phyloP scores from a whole-genome alignment of 2,888 invertebrate genomes.

The Drosophila histrio region DNA sequence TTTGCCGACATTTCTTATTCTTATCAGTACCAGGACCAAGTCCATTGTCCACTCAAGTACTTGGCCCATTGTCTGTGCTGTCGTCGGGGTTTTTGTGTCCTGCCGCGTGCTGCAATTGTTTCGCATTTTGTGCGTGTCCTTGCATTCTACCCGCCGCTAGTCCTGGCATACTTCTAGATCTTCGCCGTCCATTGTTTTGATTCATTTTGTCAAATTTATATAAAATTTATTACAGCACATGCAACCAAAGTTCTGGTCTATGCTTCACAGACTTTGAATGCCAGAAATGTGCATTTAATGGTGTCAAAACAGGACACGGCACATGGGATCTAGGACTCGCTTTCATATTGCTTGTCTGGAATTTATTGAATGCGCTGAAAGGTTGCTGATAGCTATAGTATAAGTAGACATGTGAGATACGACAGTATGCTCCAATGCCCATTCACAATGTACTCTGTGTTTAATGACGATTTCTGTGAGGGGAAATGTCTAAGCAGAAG shows the following conservation, averaged over 20 bases:
- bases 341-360: conserved; percentile 1
- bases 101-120: conserved; percentile 66
- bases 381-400: conserved; percentile 15
- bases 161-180: conserved; percentile 8
- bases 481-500: not conserved
- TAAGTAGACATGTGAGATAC: conserved; percentile 13
- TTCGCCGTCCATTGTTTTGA: conserved; percentile 69
- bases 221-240: conserved; percentile 78
- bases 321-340: not conserved
- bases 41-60: conserved; percentile 68
- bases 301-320: conserved; percentile 64
- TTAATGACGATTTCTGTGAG: not conserved
- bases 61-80: conserved; percentile 62
- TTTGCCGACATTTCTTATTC: conserved; percentile 52
- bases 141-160: conserved; percentile 52
- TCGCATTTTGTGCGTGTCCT: conserved; percentile 69
- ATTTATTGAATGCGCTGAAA: conserved; percentile 28
- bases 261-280: conserved; percentile 20
- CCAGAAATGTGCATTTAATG: conserved; percentile 68
- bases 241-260: conserved; percentile 26
- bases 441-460: conserved; percentile 12
- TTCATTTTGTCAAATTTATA: conserved; percentile 81
- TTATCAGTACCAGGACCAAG: conserved; percentile 37
- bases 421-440: conserved; percentile 22
- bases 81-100: conserved; percentile 59